Evolutionary conservation across 1,140 invertebrate species (phyloP), one percentile per base, ranked within the genome.

Genomic region (Riptortus pedestris): DNA sequence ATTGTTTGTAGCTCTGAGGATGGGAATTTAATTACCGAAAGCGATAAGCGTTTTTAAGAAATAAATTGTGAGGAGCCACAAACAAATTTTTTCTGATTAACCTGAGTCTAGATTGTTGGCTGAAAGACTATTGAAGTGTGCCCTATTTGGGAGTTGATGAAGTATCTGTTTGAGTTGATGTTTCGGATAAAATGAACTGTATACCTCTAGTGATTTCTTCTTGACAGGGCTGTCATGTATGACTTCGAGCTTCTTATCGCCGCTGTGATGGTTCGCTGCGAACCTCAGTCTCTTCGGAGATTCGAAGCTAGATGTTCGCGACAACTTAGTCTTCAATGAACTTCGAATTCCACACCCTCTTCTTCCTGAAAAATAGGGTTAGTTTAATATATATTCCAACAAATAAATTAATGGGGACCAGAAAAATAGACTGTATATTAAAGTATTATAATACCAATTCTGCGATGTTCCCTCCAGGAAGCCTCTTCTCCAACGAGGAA

Each of bases 211-310:
- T 14, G 51, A 55, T 24, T 20, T 31, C 28, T 38, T 73, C 31
- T 79, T 79, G 55, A 75, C 76, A 0, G 79, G 78, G 63, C 77
- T 81, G 64, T 80, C 78, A 2, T 70, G 67, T 24, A 79, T 78
- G 0, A 75, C 73, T 63, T 81, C 76, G 11, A 79, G 69, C 11
- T 81, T 72, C 28, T 65, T 67, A 12, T 64, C 38, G 29, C 66
- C 67, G 7, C 65, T 64, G n/a, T 79, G 80, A 45, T 83, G 78
- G 69, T 83, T 83, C 1, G 82, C 83, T 0, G 87, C 87, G 69
- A 90, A 90, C 48, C 87, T 74, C 31, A 90, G 72, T 67, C 84
- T 83, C 71, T 90, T 90, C 24, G 87, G 86, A 26, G 87, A 90
- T 72, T 90, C 88, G 67, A 87, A 79, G 70, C 86, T 89, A 58